These are phyloP conservation scores for Candoia aspera DNA, from an alignment of 2,113 vertebrate genomes.

Conservation along the genomic window DNA sequence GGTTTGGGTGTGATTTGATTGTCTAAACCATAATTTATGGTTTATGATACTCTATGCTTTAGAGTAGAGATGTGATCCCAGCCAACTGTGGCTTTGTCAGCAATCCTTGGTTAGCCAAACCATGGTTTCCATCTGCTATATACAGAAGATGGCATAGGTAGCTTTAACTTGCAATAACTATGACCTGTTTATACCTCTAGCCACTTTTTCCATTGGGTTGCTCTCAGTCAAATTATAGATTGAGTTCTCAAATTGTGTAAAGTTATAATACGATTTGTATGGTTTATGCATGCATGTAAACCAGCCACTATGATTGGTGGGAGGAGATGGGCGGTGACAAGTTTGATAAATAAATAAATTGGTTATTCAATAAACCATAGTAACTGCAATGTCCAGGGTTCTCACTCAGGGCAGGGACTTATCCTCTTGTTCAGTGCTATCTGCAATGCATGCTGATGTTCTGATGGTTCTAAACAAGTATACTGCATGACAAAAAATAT, in stretches of 20 bases:
- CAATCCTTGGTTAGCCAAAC: background rate
- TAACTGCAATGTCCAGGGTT: background rate
- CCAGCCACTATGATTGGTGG: too few relatives aligned
- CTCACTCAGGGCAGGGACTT: background rate
- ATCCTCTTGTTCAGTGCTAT: background rate
- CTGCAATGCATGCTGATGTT: background rate
- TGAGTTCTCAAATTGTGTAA: background rate
- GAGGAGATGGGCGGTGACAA: too few relatives aligned
- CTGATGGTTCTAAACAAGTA: too few relatives aligned
- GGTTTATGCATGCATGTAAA: too few relatives aligned
- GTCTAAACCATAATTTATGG: background rate
- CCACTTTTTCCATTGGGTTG: background rate
- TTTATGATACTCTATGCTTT: background rate
- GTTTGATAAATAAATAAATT: too few relatives aligned
- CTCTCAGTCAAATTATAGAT: background rate
- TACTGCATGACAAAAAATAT: too few relatives aligned
- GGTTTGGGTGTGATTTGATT: background rate
- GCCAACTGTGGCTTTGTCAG: background rate
- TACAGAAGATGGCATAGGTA: background rate
- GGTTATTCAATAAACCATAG: too few relatives aligned
- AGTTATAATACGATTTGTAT: too few relatives aligned
- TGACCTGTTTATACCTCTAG: background rate
- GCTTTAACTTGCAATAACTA: background rate
- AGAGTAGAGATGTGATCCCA: background rate
- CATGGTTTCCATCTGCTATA: background rate